A percentile compares a stretch with the other conserved stretches of the same genome.
phyloP scores from a whole-genome alignment of 2,888 invertebrate genomes.

The Hirtodrosophila confusa region DNA sequence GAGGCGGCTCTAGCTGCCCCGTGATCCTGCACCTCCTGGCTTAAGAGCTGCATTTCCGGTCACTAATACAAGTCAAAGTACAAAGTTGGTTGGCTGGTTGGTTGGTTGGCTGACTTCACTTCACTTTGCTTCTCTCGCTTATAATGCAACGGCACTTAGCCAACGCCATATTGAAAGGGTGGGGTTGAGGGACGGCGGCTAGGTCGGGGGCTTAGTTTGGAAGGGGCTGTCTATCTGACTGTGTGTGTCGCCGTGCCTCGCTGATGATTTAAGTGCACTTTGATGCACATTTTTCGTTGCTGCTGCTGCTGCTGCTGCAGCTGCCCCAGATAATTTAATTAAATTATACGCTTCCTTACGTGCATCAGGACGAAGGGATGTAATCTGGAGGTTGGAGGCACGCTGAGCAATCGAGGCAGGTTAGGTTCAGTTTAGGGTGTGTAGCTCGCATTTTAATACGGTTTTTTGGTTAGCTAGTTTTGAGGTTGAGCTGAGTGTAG shows the following conservation, averaged over 20 bases:
- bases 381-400: too few species aligned
- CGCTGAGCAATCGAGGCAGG: constrained; percentile 18
- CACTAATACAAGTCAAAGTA: constrained; percentile 80
- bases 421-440: constrained; percentile 42
- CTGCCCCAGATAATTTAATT: constrained; percentile 78
- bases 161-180: constrained; percentile 66
- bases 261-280: constrained; percentile 80
- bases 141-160: constrained; percentile 73
- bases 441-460: constrained; percentile 72
- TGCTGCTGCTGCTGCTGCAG: constrained; percentile 57
- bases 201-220: constrained; percentile 17
- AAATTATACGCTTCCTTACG: constrained; percentile 78
- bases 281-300: constrained; percentile 80
- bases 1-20: constrained; percentile 57
- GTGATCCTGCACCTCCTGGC: constrained; percentile 47
- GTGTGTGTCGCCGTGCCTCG: constrained; percentile 78
- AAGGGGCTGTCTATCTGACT: constrained; percentile 30
- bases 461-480: constrained; percentile 79
- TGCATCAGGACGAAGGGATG: constrained; percentile 38
- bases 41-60: constrained; percentile 75
- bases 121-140: constrained; percentile 38
- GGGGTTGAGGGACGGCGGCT: not conserved
- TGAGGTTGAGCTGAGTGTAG: constrained; percentile 77
- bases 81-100: constrained; percentile 66
- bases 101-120: constrained; percentile 45